Base-by-base conservation (phyloP, 2,888 invertebrate genomes). In the Ennomos fuscantarius region DNA sequence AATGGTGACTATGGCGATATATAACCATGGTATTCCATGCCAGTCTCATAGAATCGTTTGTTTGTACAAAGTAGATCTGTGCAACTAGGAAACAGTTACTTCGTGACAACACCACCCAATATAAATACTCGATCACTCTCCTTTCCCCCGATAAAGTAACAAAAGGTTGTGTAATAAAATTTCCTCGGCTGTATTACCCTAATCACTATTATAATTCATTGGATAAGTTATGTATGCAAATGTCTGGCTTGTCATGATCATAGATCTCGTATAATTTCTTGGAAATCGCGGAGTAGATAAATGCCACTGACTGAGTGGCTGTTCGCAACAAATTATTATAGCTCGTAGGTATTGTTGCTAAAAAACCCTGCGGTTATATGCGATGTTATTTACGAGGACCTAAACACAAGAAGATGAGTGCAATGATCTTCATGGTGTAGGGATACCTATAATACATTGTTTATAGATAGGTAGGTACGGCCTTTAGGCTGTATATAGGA, bases 91-190 rank as follows among this genome's bases (percentile, higher is more conserved):
- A 72, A 73, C 66, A 64, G 69, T 47, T 59, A 11, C 13, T 44
- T 77, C 79, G 79, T 79, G 76, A 75, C 76, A 60, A 55, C 50
- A 55, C 52, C 68, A 63, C 67, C 70, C 66, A 58, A 72, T 73
- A 72, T 62, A 70, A 72, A 74, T 67, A 40, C 35, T 52, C 34
- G 45, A 44, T 48, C 60, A 72, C 76, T 80, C 78, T 78, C 78
- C 69, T 74, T 78, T 76, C 58, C 67, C 68, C 57, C 50, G 62
- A 24, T 43, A 37, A 47, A 46, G 40, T 24, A n/a, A 51, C 50
- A 50, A 42, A 50, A 37, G 32, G 32, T 44, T 51, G 36, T 51
- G 44, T 43, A 51, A 44, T 37, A 32, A 43, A 37, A 36, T 43
- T 37, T 37, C 43, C 13, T 24, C 24, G 24, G 32, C 37, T 24